phyloP scores from a whole-genome alignment of 2,888 invertebrate genomes.

The Gonocerus acuteangulatus region DNA sequence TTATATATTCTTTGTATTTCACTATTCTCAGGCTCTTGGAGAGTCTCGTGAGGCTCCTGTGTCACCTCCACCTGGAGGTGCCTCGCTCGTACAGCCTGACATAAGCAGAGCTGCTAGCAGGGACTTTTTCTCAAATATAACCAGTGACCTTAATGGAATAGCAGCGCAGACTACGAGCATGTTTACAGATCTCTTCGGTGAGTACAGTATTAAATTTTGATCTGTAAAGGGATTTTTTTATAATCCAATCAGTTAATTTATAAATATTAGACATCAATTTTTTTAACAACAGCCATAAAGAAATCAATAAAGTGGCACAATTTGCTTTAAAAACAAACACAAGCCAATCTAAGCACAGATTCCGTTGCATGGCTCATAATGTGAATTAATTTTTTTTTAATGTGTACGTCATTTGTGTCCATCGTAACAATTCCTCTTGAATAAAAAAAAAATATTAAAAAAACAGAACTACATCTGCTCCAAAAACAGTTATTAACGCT shows the following conservation, averaged over 20 bases:
- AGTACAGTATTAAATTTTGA: constrained; percentile 38
- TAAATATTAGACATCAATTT: neutral
- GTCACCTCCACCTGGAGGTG: constrained; percentile 29
- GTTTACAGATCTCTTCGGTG: constrained; percentile 89
- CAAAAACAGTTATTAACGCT: too few species aligned
- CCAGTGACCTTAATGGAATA: constrained; percentile 84
- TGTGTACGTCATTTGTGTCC: too few species aligned
- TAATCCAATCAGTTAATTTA: neutral
- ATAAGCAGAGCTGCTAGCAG: constrained; percentile 41
- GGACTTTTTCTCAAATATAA: constrained; percentile 84
- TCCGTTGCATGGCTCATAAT: too few species aligned
- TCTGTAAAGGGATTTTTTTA: neutral
- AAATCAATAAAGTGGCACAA: too few species aligned
- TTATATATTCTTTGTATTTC: too few species aligned
- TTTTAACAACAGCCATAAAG: too few species aligned
- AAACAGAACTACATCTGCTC: too few species aligned
- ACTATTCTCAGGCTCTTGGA: constrained; percentile 44
- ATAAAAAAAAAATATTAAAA: too few species aligned
- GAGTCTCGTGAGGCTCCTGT: constrained; percentile 44
- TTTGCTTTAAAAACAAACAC: too few species aligned
- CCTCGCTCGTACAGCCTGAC: constrained; percentile 35
- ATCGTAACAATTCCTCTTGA: too few species aligned
- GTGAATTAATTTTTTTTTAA: too few species aligned
- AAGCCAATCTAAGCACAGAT: too few species aligned
- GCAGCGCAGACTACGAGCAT: constrained; percentile 89